phyloP scores from a whole-genome alignment of 1,140 invertebrate species.

The Hormaphis cornu region DNA sequence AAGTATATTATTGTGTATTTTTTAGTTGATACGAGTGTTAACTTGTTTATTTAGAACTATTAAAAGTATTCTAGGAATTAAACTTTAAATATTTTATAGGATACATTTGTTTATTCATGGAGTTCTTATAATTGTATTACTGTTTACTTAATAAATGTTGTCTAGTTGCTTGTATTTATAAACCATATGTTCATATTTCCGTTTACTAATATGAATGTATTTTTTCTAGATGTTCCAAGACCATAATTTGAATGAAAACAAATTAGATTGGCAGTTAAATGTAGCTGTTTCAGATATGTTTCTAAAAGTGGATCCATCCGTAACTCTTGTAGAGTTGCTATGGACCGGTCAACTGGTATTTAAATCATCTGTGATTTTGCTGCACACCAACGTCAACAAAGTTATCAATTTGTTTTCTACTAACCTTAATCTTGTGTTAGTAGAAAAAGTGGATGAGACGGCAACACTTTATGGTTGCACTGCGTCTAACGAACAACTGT shows the following conservation, averaged over 20 bases:
- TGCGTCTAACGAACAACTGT: constrained; percentile 55
- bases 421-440: constrained; percentile 48
- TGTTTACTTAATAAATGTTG: background rate
- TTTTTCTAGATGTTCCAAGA: constrained; percentile 24
- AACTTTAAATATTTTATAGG: no score
- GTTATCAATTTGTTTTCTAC: constrained; percentile 44
- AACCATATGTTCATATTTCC: background rate
- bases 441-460: constrained; percentile 54
- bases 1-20: no score
- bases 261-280: constrained; percentile 54
- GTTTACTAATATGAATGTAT: background rate
- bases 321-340: constrained; percentile 52
- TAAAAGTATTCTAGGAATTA: no score
- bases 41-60: no score
- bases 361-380: constrained; percentile 37
- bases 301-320: constrained; percentile 44
- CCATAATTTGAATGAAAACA: constrained; percentile 42
- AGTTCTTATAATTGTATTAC: no score
- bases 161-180: background rate
- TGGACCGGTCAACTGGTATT: constrained; percentile 48
- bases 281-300: constrained; percentile 52
- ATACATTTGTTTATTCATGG: no score
- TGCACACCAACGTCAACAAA: constrained; percentile 33
- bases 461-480: constrained; percentile 58
- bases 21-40: no score